phyloP scores from a whole-genome alignment of 2,888 invertebrate genomes.

The Trissoscelio sp. region DNA sequence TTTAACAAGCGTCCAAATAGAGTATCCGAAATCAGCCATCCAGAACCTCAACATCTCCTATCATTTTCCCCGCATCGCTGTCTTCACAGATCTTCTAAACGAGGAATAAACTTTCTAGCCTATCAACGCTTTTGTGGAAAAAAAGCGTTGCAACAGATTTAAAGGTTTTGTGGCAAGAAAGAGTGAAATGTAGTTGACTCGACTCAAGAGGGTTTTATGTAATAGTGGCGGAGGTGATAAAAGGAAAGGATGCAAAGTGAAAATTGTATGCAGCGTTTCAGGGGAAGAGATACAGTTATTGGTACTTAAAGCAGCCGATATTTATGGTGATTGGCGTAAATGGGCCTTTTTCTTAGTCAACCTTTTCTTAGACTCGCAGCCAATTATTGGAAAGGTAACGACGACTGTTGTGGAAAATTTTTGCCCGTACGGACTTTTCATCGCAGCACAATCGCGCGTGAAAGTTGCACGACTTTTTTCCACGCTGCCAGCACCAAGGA shows the following conservation, averaged over 20 bases:
- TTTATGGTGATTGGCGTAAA: constrained; percentile 62
- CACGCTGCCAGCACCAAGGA: not conserved
- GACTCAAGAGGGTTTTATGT: constrained; percentile 29
- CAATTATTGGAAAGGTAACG: constrained; percentile 33
- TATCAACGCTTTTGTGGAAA: constrained; percentile 31
- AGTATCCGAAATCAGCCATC: not conserved
- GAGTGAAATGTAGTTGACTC: constrained; percentile 44
- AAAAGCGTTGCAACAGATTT: constrained; percentile 23
- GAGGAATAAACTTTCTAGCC: constrained; percentile 47
- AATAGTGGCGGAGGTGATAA: constrained; percentile 54
- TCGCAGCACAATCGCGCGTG: constrained; percentile 45
- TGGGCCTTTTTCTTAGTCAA: constrained; percentile 42
- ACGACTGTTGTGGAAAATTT: constrained; percentile 26
- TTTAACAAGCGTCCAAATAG: not conserved
- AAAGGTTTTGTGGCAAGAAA: constrained; percentile 41
- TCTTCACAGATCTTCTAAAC: constrained; percentile 7
- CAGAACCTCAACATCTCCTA: constrained; percentile 15
- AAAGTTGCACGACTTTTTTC: constrained; percentile 42
- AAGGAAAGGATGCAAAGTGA: constrained; percentile 56
- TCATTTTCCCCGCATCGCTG: constrained; percentile 16
- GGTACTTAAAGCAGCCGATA: constrained; percentile 51
- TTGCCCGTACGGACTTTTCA: constrained; percentile 26
- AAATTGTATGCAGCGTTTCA: constrained; percentile 34
- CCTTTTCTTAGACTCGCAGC: constrained; percentile 33
- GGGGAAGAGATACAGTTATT: constrained; percentile 55